Evolutionary conservation across 2,888 invertebrate species (phyloP), one percentile per base, ranked within the genome.

Genomic region (Chymomyza fuscimana): DNA sequence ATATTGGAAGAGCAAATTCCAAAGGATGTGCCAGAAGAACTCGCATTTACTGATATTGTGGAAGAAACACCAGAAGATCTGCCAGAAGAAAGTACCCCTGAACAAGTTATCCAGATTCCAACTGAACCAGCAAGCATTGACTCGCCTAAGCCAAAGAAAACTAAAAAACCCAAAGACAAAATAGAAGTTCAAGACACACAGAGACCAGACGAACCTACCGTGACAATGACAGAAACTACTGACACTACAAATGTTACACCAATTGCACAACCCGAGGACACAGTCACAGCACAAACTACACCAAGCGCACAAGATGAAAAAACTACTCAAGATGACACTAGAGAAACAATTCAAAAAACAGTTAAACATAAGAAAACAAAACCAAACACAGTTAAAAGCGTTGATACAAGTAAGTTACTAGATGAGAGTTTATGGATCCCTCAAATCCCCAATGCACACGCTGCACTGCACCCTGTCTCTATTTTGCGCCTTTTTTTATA

Each of bases 221-320:
- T 81, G 76, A 86, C 80, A 66, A 50, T 61, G 36, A 80, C 78
- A 73, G 77, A 85, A 80, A 74, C 73, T 72, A 73, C 73, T 65
- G 80, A 78, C 74, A 78, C 69, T 72, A 78, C 62, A 70, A 63
- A 80, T 84, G 77, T 76, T 73, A 68, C 74, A 77, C 72, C 83
- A 70, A 76, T 80, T 73, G 84, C 81, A 80, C 90, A 90, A 82
- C 86, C 89, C 83, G 90, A 88, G 87, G 89, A 90, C 87, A 89
- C 89, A 83, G 87, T 89, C 85, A 89, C 89, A 78, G 89, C 89
- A 84, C 93, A 93, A 87, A 93, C 93, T 89, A 89, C 93, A 77
- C 89, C 89, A 85, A 82, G 81, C 81, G 86, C 86, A 82, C 87
- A 88, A 81, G 92, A 90, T 81, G 89, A 89, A 72, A 86, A 81